phyloP scores from a whole-genome alignment of 2,113 vertebrate species.

The Rhegmatorhina hoffmannsi region DNA sequence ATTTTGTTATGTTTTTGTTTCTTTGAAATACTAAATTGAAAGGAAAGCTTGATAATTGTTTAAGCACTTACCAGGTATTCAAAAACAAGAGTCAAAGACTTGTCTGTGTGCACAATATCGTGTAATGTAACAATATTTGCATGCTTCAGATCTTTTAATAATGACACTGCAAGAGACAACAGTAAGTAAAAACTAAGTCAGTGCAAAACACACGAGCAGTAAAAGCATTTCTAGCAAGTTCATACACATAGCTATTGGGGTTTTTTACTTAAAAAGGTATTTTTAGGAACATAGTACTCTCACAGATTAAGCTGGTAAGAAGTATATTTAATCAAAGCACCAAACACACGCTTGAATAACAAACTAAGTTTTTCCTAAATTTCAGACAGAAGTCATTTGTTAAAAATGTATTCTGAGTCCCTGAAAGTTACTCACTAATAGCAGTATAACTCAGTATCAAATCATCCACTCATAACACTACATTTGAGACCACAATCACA shows the following conservation, averaged over 20 bases:
- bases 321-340: background rate
- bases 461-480: background rate
- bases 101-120: constrained; percentile 98
- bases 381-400: background rate
- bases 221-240: background rate
- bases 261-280: background rate
- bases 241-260: background rate
- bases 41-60: background rate
- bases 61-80: constrained; percentile 91
- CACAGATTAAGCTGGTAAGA: background rate
- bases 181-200: constrained; percentile 6
- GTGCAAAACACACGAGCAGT: background rate
- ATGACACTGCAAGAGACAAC: constrained; percentile 84
- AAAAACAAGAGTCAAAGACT: constrained; percentile 97
- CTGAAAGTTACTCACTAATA: background rate
- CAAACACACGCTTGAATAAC: background rate
- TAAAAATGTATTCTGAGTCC: background rate
- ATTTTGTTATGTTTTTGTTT: background rate
- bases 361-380: background rate
- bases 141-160: constrained; percentile 98
- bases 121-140: constrained; percentile 99
- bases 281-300: background rate
- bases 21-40: background rate
- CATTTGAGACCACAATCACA: background rate
- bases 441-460: background rate